phyloP scores from a whole-genome alignment of 2,888 invertebrate genomes.

The Microchrysa polita region DNA sequence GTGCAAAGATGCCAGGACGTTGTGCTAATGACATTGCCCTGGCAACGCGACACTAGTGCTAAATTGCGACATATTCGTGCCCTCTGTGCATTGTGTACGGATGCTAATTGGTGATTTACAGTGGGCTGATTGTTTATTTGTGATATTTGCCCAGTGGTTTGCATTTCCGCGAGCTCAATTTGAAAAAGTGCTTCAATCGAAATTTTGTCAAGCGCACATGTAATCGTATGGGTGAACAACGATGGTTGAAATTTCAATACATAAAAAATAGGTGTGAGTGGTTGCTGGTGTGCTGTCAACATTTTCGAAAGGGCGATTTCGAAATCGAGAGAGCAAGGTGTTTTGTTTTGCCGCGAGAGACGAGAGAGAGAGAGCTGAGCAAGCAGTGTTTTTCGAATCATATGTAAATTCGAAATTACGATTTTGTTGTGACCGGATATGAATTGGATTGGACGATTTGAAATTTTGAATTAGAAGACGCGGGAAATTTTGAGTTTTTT shows the following conservation, averaged over 20 bases:
- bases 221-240: constrained; percentile 10
- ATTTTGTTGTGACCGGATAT: constrained; percentile 10
- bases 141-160: no score
- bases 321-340: no score
- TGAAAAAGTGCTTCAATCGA: neutral
- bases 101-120: no score
- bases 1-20: neutral
- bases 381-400: constrained; percentile 18
- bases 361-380: neutral
- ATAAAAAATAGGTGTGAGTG: constrained; percentile 12
- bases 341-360: no score
- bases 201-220: constrained; percentile 1
- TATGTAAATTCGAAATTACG: constrained; percentile 32
- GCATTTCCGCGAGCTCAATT: neutral
- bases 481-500: neutral
- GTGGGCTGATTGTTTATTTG: no score
- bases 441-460: constrained; percentile 17
- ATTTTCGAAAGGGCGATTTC: constrained; percentile 2
- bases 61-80: neutral
- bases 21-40: constrained; percentile 11
- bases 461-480: neutral
- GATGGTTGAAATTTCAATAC: constrained; percentile 30
- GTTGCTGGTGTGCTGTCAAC: constrained; percentile 34
- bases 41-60: neutral
- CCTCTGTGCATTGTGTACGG: neutral